Evolutionary conservation across 2,797 vertebrate genomes (phyloP), one percentile per base, ranked within the genome.

Genomic region (Acanthopagrus latus): DNA sequence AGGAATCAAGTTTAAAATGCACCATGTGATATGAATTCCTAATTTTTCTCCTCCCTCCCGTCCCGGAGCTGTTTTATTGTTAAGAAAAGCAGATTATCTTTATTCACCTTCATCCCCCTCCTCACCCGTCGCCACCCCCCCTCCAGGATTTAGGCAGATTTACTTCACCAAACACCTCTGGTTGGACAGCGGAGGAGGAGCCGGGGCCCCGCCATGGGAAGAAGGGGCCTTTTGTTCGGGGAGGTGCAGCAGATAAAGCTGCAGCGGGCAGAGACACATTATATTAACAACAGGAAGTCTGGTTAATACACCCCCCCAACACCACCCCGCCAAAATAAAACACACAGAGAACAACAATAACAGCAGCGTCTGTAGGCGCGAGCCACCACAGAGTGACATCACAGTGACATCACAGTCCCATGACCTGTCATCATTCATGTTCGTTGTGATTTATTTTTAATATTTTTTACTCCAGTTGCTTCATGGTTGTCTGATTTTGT

Each of bases 161-260:
- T 97, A 97, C 96, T 97, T 96, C 94, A 95, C 93, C 96, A 95
- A 96, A 96, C 96, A 96, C 96, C 96, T 97, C 96, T 96, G 96
- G 95, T 95, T 95, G 96, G 95, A 96, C 94, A 94, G 94, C 95
- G 93, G 91, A 75, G 92, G 83, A 92, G 95, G 94, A 94, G 92
- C 93, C 91, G 88, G 94, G 95, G 90, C 95, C 71, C 64, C 41
- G 46, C 93, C 94, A 93, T 93, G 94, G 92, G 76, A 87, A 95
- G 95, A 97, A 96, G 94, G 92, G 96, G 93, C 92, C 94, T 95
- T 97, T 97, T 97, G 95, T 97, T 95, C 94, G 94, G 93, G 87
- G 94, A 95, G 95, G 94, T 96, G 92, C 92, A 72, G 89, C 83
- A 89, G 95, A 92, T 96, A 95, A 96, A 95, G 90, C 95, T 95